Percentiles rank a stretch among this genome's conserved stretches.
phyloP scores from a whole-genome alignment of 2,113 vertebrate genomes.

The Macrotus californicus region DNA sequence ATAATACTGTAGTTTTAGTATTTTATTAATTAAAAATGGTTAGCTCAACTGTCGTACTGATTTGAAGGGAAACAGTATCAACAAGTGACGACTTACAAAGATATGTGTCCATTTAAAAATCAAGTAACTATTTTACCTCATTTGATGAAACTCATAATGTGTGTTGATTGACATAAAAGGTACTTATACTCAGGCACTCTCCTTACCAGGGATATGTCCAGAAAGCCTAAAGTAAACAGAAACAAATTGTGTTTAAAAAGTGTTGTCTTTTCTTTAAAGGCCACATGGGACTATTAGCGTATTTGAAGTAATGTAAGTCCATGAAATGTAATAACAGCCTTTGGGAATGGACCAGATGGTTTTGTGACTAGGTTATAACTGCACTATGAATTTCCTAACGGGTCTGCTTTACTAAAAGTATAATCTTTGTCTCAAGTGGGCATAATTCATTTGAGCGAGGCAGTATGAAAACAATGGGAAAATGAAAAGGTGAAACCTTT shows the following conservation, averaged over 20 bases:
- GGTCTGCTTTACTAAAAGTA: constrained; percentile 46
- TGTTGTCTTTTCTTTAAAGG: constrained; percentile 53
- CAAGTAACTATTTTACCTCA: not conserved
- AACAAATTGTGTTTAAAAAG: constrained; percentile 13
- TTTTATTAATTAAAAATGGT: not conserved
- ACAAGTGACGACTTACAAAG: not conserved
- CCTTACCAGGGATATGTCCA: constrained; percentile 30
- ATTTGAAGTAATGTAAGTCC: constrained; percentile 52
- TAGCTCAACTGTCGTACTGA: not conserved
- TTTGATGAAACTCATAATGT: constrained; percentile 46
- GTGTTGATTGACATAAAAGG: constrained; percentile 16
- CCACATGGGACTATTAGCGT: constrained; percentile 35
- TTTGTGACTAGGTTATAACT: constrained; percentile 61
- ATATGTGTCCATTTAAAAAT: constrained; percentile 1
- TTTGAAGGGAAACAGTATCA: not conserved
- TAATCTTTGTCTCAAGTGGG: constrained; percentile 53
- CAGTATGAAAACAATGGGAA: constrained; percentile 50
- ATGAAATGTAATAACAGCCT: constrained; percentile 59
- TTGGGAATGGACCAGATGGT: constrained; percentile 59
- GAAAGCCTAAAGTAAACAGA: constrained; percentile 50
- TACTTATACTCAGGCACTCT: not conserved
- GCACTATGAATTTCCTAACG: constrained; percentile 47
- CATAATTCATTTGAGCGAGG: constrained; percentile 55
- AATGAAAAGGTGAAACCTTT: constrained; percentile 28
- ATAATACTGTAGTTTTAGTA: not conserved